Evolutionary conservation across 1,140 invertebrate species (phyloP), one percentile per base, ranked within the genome.

Genomic region (Asobara japonica): DNA sequence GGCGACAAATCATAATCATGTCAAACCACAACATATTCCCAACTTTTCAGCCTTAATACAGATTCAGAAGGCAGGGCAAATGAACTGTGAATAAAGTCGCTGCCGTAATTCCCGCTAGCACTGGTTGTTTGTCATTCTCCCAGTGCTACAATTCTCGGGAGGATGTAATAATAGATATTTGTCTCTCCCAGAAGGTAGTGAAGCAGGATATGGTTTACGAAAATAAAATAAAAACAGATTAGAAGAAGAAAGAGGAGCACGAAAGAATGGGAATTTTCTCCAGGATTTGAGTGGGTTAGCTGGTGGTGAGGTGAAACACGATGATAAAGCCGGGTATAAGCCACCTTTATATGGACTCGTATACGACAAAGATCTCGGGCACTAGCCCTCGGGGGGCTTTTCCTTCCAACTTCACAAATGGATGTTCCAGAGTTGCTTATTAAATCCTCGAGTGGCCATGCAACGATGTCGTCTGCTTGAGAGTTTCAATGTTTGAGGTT

Each of bases 391-490:
- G 51, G 16, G 22, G 51, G 51, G 22, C 45, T 68, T 65, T 65
- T 33, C 30, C 66, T 48, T 68, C 27, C 41, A 45, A 51, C 66
- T 68, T 56, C 65, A 29, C 31, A 41, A 65, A 10, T 16, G 7
- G 29, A 33, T 33, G 62, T 22, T 56, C 2, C 51, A 51, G 41
- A 68, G 29, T 56, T 51, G 66, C 66, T 68, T 68, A 68, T 68
- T 68, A 68, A 68, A 68, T 68, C 25, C 66, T 31, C 66, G 66
- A 68, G 66, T 56, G 51, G 18, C 11, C 20, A 56, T 56, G 66
- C 41, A 51, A 68, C 66, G 56, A 67, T 45, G 33, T 48, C 25
- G 33, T 38, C 38, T 18, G 6, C 41, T 45, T 1, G 4, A 1
- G 18, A 27, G 51, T 25, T 56, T 25, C 51, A 22, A 25, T 25